Evolutionary conservation across 2,797 vertebrate genomes (phyloP), one percentile per base, ranked within the genome.

Genomic region (Lepilemur septentrionalis): DNA sequence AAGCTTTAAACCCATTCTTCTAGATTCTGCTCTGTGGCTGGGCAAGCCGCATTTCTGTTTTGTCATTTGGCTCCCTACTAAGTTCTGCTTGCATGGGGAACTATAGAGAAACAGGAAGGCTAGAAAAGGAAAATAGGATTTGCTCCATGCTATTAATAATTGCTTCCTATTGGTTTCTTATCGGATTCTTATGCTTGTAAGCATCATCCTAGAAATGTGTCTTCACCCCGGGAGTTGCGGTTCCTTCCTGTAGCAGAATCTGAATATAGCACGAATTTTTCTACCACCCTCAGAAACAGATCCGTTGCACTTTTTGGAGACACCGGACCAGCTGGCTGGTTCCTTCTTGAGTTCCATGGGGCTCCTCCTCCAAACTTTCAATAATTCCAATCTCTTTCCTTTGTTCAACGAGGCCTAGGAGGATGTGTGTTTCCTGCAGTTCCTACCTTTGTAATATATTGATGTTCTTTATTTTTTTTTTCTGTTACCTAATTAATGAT

Each of bases 141-240:
- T 63, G 59, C 8, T 52, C 25, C 43, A 3, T 38, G 13, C 30
- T 43, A 17, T 59, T 59, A 28, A 59, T 28, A 59, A 32, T 41
- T 32, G 75, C 30, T 43, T 57, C 41, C 23, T 15, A 0, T 25
- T 48, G 18, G 41, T 20, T 22, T 38, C 38, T 55, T 81, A 12
- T 59, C 48, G 55, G 61, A 25, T 48, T 61, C 48, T 38, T 23
- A n/a, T n/a, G 63, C 12, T 4, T 18, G 23, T 32, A 32, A 86
- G 12, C 4, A 20, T 41, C 32, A 35, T 30, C 50, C 32, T 43
- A 23, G 35, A 18, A 90, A 43, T 20, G 4, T 11, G 28, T 23
- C 43, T 38, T 18, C 9, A 3, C 7, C 18, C 2, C 23, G 0
- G 22, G 4, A 41, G 9, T 30, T 9, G 28, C 22, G 50, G 3